Evolutionary conservation across 2,113 vertebrate genomes (phyloP), one percentile per base, ranked within the genome.

Genomic region (Lagopus muta): DNA sequence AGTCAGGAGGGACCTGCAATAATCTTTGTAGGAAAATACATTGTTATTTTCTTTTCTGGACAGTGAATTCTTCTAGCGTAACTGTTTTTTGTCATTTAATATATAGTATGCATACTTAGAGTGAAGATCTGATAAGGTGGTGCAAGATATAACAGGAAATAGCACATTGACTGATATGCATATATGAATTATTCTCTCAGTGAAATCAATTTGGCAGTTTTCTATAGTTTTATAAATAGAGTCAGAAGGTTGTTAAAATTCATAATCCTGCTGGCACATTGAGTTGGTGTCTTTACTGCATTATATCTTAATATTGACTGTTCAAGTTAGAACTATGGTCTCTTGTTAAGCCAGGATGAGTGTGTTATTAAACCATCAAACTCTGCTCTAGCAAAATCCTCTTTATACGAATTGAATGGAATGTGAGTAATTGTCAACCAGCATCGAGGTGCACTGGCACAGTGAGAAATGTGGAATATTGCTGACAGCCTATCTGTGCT

Each of bases 11-110:
- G 16, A 42, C 40, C 21, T 45, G 19, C 25, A 3, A 4, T 32
- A 50, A 50, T 54, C 60, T 71, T 52, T 32, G 32, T 83, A 32
- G 86, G 57, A 48, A 96, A 69, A 86, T 60, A 38, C 6, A 18
- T 0, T 30, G n/a, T 13, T 17, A 14, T 28, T 73, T 10, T 9
- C 5, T 1, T 3, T 7, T 6, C 2, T 8, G 8, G n/a, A 13
- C 19, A 43, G 8, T 32, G 38, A 88, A 32, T 71, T 93, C 28
- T 75, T 73, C 42, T 1, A 22, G 18, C 48, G 38, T 64, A 30
- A 65, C 24, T 82, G 9, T 30, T 69, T 72, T 55, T 69, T 75
- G 3, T 80, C 30, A 77, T 90, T 75, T 67, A 22, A 19, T 30
- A 1, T 28, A 14, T 45, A 48, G 6, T 14, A 28, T 32, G 9